Percentiles rank a stretch among this genome's conserved stretches.
These are phyloP conservation scores for Antheraea pernyi DNA, from an alignment of 1,140 invertebrate species.

Conservation along the genomic window DNA sequence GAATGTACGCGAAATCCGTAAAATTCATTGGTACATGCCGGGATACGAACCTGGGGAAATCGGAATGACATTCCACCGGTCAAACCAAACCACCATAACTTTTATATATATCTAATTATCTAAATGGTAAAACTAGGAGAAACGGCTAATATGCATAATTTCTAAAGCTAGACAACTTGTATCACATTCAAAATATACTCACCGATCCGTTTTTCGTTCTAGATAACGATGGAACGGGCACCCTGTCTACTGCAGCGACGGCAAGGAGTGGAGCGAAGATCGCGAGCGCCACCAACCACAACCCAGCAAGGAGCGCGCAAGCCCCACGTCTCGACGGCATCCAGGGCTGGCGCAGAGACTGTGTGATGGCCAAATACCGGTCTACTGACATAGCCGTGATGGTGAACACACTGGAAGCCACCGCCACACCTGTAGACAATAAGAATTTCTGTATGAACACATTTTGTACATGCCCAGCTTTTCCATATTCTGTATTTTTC, in stretches of 20 bases:
- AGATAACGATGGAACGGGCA: conserved; percentile 58
- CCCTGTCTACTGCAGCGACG: conserved; percentile 72
- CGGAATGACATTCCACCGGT: too few species aligned
- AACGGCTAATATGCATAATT: too few species aligned
- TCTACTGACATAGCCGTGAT: conserved; percentile 89
- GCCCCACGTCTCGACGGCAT: conserved; percentile 84
- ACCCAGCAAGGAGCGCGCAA: conserved; percentile 79
- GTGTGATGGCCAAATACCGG: conserved; percentile 86
- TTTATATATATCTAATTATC: too few species aligned
- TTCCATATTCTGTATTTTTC: too few species aligned
- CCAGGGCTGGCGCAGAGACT: conserved; percentile 84
- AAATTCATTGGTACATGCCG: too few species aligned
- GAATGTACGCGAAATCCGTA: too few species aligned
- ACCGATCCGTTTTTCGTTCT: conserved; percentile 60
- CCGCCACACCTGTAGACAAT: conserved; percentile 83
- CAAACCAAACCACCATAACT: too few species aligned
- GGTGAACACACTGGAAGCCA: conserved; percentile 88
- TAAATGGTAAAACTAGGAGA: too few species aligned
- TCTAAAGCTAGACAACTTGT: too few species aligned
- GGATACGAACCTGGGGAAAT: too few species aligned
- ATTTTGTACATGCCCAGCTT: too few species aligned
- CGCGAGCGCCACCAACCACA: conserved; percentile 84
- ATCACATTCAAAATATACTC: conserved; percentile 26
- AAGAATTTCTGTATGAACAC: not conserved
- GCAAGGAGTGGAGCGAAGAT: conserved; percentile 85